These are phyloP conservation scores for Blastobasis adustella DNA, from an alignment of 2,888 invertebrate species.

Conservation along the genomic window DNA sequence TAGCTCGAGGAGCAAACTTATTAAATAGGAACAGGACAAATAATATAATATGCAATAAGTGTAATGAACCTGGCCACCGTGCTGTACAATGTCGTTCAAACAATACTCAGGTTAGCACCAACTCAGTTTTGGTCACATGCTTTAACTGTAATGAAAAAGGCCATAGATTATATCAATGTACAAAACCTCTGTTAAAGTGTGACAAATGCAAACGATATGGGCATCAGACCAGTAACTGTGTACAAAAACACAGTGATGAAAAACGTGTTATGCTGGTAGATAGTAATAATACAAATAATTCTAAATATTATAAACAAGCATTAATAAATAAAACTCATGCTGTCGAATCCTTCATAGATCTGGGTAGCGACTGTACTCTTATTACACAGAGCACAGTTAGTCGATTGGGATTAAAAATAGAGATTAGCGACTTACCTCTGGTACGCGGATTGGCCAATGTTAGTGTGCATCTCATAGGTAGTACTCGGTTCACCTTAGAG, in stretches of 20 bases:
- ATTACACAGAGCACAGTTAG: neutral
- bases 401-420: neutral
- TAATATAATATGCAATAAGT: neutral
- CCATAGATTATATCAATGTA: neutral
- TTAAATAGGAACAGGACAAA: too few species aligned
- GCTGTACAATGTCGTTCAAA: neutral
- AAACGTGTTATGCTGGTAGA: constrained; percentile 2
- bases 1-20: neutral
- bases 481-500: neutral
- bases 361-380: constrained; percentile 5
- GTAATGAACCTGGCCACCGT: constrained; percentile 1
- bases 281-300: neutral
- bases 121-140: neutral
- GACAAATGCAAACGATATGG: constrained; percentile 1
- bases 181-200: constrained; percentile 4
- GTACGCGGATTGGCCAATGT: neutral
- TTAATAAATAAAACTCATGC: neutral
- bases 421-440: neutral
- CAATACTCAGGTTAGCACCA: neutral
- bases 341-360: constrained; percentile 2
- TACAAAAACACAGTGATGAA: neutral
- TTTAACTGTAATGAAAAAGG: constrained; percentile 8
- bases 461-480: neutral
- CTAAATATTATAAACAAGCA: constrained; percentile 4
- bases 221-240: neutral